Evolutionary conservation across 2,888 invertebrate species (phyloP).

Genomic region (Eupithecia subfuscata): DNA sequence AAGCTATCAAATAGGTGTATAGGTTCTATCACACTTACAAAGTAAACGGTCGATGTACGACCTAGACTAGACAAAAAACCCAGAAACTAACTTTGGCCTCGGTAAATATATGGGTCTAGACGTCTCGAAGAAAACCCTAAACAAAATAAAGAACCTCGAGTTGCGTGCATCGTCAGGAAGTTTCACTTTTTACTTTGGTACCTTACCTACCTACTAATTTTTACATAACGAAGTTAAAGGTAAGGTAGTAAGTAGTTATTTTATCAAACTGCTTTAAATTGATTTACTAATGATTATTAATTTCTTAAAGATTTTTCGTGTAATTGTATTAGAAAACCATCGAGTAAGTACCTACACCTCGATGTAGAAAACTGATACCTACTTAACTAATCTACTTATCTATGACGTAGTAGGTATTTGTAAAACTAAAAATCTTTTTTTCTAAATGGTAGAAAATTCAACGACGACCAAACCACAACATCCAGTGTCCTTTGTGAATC

Average conservation of each 20-base stretch:
- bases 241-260: neutral
- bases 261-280: neutral
- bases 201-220: too few species aligned
- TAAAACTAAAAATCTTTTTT: too few species aligned
- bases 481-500: too few species aligned
- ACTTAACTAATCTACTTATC: too few species aligned
- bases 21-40: neutral
- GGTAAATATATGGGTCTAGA: slow-evolving; percentile 36
- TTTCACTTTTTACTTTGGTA: slow-evolving; percentile 1
- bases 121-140: slow-evolving; percentile 29
- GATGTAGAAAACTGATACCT: too few species aligned
- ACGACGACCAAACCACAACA: too few species aligned
- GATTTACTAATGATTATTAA: neutral
- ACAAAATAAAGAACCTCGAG: slow-evolving; percentile 14
- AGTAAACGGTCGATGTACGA: slow-evolving; percentile 15
- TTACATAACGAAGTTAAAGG: too few species aligned
- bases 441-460: too few species aligned
- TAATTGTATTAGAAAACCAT: too few species aligned
- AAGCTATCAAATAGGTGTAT: neutral
- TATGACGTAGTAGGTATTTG: too few species aligned
- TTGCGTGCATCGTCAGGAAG: slow-evolving; percentile 22
- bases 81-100: slow-evolving; percentile 28
- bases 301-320: too few species aligned
- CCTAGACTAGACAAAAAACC: slow-evolving; percentile 24
- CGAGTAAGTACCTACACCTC: too few species aligned